These are phyloP conservation scores for Sarcophaga bullata DNA, from an alignment of 1,140 invertebrate species.

Conservation along the genomic window DNA sequence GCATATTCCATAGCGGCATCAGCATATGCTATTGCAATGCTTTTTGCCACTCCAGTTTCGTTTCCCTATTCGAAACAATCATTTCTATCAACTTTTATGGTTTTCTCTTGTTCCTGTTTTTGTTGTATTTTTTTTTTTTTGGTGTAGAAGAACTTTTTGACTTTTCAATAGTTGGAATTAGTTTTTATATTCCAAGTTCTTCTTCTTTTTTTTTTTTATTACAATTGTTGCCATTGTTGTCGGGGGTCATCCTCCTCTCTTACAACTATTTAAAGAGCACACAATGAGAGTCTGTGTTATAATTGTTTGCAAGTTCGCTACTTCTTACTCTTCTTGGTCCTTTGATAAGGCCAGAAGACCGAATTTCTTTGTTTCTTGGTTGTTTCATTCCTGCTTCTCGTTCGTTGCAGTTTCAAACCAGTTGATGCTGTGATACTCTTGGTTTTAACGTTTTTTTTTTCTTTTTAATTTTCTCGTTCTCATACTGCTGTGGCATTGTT, in stretches of 20 bases:
- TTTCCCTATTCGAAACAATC: background rate
- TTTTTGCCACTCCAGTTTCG: too few species aligned
- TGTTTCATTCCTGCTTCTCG: background rate
- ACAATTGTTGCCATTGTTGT: constrained; percentile 18
- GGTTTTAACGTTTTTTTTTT: constrained; percentile 19
- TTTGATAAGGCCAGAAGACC: too few species aligned
- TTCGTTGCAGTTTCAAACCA: background rate
- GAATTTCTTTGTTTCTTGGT: too few species aligned
- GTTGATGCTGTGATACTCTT: background rate
- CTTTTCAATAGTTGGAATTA: constrained; percentile 39
- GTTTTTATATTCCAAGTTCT: constrained; percentile 21
- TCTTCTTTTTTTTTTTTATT: background rate
- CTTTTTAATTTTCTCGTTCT: constrained; percentile 21
- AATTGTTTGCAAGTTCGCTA: background rate
- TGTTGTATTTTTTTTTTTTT: background rate
- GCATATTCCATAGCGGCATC: too few species aligned
- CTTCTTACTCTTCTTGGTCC: too few species aligned
- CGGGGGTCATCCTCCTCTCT: constrained; percentile 22
- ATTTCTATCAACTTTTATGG: background rate
- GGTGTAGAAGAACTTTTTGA: constrained; percentile 29
- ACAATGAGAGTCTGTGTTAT: constrained; percentile 5
- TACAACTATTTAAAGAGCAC: background rate
- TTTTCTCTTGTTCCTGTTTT: background rate
- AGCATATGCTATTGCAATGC: too few species aligned
- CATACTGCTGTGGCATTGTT: background rate